Evolutionary conservation across 2,888 invertebrate species (phyloP), one percentile per base, ranked within the genome.

Genomic region (Carcina quercana): DNA sequence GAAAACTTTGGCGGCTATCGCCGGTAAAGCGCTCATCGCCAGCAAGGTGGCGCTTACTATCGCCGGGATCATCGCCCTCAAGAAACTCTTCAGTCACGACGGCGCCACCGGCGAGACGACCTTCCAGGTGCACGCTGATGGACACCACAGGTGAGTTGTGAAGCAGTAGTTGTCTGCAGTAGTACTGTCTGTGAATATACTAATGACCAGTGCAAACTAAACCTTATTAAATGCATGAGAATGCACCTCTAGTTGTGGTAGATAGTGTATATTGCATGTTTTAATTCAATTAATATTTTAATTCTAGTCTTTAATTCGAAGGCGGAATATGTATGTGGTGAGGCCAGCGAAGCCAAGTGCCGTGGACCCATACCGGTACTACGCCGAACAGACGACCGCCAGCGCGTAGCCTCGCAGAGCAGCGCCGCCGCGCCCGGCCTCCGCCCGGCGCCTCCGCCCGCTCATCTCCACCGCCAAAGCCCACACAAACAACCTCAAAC

Each of bases 41-140:
- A 89, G 90, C 62, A 91, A 91, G 63, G 88, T 91, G 28, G 91
- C 91, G 2, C 67, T 91, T 35, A 89, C 91, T 38, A 90, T 91
- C 48, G 89, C 91, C 39, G 88, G 90, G 32, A 89, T 91, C 36
- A 89, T 91, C 49, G 90, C 88, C 13, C 68, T 91, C 47, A 91
- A 90, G 76, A 91, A 91, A 64, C 80, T 91, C 43, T 90, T 91
- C 74, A 88, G 89, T 39, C 88, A 89, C 43, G 89, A 90, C 45
- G 74, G 82, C 43, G 73, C 85, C 40, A 83, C 87, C 38, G 87
- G 87, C 41, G 88, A 88, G 59, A 86, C 87, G 26, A 86, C 88
- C 43, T 87, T 90, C 74, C 89, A 90, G 65, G 90, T 91, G 30
- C 89, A 90, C 53, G 88, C 90, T 42, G 86, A 87, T 60, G 88